Conservation (phyloP, 1,140 invertebrate species). For the Galleria mellonella region DNA sequence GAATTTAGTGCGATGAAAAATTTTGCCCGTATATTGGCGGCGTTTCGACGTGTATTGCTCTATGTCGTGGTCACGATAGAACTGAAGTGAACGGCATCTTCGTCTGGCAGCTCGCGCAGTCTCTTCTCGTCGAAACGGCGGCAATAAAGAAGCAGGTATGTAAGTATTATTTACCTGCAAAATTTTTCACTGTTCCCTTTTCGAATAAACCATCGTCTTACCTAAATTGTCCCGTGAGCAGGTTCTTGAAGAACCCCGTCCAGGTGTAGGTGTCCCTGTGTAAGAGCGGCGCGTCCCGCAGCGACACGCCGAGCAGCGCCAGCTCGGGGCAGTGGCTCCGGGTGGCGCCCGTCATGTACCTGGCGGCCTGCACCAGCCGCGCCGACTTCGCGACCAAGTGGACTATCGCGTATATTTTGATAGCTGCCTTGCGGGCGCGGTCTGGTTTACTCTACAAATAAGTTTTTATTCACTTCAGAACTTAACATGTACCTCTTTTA, state of each 20-base stretch:
- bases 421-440: conserved; percentile 28
- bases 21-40: too few relatives aligned
- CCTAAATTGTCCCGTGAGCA: conserved; percentile 34
- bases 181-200: too few relatives aligned
- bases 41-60: too few relatives aligned
- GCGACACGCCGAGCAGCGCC: conserved; percentile 29
- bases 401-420: conserved; percentile 25
- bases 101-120: too few relatives aligned
- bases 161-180: too few relatives aligned
- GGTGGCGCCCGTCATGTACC: background rate
- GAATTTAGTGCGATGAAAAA: background rate
- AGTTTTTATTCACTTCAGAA: too few relatives aligned
- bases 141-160: too few relatives aligned
- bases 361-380: conserved; percentile 14
- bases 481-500: too few relatives aligned
- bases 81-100: too few relatives aligned
- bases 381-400: conserved; percentile 20
- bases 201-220: conserved; percentile 9
- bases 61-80: too few relatives aligned
- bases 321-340: conserved; percentile 18
- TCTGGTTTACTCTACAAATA: conserved; percentile 26
- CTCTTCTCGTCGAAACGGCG: too few relatives aligned
- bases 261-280: conserved; percentile 28
- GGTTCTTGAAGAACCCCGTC: conserved; percentile 24
- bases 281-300: conserved; percentile 32